Evolutionary conservation across 2,888 invertebrate species (phyloP), one percentile per base, ranked within the genome.

Genomic region (Eupeodes latifasciatus): DNA sequence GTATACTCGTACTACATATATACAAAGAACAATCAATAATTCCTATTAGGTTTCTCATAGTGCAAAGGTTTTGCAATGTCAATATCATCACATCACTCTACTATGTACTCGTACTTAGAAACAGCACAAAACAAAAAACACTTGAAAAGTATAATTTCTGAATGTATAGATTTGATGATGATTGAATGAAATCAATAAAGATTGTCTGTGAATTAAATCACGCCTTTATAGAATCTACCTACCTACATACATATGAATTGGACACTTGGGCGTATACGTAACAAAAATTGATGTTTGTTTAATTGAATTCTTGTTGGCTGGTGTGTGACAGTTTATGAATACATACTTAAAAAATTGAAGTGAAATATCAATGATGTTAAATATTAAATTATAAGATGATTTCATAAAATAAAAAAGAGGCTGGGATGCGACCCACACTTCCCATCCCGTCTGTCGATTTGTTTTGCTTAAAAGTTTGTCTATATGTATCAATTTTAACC

Each of bases 201-300:
- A 77, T 27, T 64, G 55, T 57, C 71, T 72, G 71, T 76, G 12
- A 62, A 64, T 57, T 72, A 19, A 57, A 27, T 44, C 19, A 47
- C 57, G 71, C 19, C 1, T 27, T 3, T 27, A 27, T 27, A 27
- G 27, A 27, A 27, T 27, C 27, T 69, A 40, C 40, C 5, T 40
- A 40, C 40, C 27, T 69, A 40, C 40, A 0, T 40, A 40, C 40
- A 5, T 40, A 40, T 51, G 61, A 61, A 11, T 34, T 78, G 34
- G 55, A 51, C 47, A 86, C 82, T 79, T 44, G 34, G 79, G 69
- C 79, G 86, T 82, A 86, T 83, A 75, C 79, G 75, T 78, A 86
- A 81, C 77, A 67, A 61, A 14, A 55, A 67, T 59, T 2, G 1
- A 66, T 36, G 27, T 66, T 34, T 16, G 19, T 51, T 53, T 27